Conservation (phyloP, 2,888 invertebrate genomes). For the Schrankia costaestrigalis region DNA sequence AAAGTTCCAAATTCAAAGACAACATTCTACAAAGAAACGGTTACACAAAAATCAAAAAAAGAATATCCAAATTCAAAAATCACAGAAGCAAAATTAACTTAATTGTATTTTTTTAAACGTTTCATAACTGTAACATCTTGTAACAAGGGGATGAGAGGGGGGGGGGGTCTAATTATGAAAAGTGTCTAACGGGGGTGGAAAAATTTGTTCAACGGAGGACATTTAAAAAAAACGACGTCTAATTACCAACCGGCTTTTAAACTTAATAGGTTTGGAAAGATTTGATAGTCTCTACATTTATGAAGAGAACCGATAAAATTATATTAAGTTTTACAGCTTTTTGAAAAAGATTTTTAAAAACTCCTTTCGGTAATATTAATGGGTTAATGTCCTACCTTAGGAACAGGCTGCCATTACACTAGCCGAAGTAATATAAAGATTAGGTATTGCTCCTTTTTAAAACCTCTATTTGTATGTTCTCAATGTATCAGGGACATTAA, state of each 20-base stretch:
- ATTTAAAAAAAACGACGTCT: slow-evolving; percentile 68
- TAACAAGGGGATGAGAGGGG: slow-evolving; percentile 57
- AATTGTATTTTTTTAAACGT: slow-evolving; percentile 51
- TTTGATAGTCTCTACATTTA: slow-evolving; percentile 37
- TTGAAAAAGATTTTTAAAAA: too few relatives aligned
- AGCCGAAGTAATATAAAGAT: too few relatives aligned
- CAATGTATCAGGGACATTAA: too few relatives aligned
- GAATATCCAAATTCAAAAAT: slow-evolving; percentile 19
- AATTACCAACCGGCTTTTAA: slow-evolving; percentile 74
- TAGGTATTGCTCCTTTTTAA: too few relatives aligned
- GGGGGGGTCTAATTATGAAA: slow-evolving; percentile 75
- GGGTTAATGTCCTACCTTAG: too few relatives aligned
- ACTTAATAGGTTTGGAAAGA: slow-evolving; percentile 75
- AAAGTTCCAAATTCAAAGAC: too few relatives aligned
- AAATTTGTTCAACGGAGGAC: slow-evolving; percentile 58
- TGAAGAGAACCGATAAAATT: slow-evolving; percentile 24
- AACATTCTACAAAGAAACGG: too few relatives aligned
- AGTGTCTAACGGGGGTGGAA: slow-evolving; percentile 65
- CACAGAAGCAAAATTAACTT: slow-evolving; percentile 37
- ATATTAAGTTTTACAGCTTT: too few relatives aligned
- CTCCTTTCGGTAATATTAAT: too few relatives aligned
- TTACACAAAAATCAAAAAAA: slow-evolving; percentile 5
- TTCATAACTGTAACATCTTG: slow-evolving; percentile 67
- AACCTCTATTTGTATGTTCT: too few relatives aligned
- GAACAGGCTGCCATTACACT: too few relatives aligned